Conservation (phyloP, 2,797 vertebrate genomes). For the Cossypha dichroa region DNA sequence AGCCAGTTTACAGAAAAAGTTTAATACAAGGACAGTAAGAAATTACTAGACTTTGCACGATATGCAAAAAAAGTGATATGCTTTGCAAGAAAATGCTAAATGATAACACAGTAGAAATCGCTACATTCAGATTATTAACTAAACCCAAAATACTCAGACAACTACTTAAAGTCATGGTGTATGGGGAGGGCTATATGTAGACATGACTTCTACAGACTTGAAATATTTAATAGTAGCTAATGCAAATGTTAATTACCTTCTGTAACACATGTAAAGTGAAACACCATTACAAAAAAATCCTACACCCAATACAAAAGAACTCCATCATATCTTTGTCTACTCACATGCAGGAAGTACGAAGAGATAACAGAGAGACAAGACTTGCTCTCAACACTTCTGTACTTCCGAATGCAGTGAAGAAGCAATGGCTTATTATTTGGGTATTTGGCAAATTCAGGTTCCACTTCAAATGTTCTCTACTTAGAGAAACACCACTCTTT, state of each 20-base stretch:
- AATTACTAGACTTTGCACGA: background rate
- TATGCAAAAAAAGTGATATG: background rate
- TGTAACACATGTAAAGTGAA: background rate
- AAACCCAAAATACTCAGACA: background rate
- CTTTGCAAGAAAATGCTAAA: background rate
- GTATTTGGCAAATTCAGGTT: background rate
- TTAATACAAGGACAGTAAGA: background rate
- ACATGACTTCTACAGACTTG: background rate
- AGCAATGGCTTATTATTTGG: background rate
- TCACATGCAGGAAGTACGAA: background rate
- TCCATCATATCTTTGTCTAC: background rate
- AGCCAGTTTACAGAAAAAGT: background rate
- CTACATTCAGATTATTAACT: background rate
- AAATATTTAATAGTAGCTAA: background rate
- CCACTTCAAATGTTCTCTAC: background rate
- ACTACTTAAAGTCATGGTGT: background rate
- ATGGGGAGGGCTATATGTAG: background rate
- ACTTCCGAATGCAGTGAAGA: background rate
- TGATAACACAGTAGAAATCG: background rate
- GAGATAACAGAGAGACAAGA: background rate
- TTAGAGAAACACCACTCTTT: background rate
- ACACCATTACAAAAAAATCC: background rate
- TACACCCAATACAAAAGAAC: background rate
- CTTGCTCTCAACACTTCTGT: background rate
- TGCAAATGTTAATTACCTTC: conserved; percentile 9